Evolutionary conservation across 2,797 vertebrate genomes (phyloP), one percentile per base, ranked within the genome.

Genomic region (Anguilla pacifica): DNA sequence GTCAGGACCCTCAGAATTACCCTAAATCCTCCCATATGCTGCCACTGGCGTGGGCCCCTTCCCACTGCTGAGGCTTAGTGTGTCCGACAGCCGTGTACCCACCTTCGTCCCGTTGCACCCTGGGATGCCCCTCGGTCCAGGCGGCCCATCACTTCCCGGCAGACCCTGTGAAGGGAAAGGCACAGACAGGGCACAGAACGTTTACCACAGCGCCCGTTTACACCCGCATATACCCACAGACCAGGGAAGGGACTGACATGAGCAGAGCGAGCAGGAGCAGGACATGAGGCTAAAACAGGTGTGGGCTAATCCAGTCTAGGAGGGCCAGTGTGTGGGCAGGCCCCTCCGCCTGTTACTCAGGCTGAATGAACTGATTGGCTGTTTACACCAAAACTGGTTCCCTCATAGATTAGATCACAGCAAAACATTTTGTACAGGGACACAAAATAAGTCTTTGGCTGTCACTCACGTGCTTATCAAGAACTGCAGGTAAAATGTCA

Each of bases 51-150:
- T 28, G 17, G 19, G 6, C 17, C 59, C 59, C 22, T 64, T 64
- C 59, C 22, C 17, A 64, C 59, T 53, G 51, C 51, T 53, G 7
- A 53, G 43, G 43, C 13, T 64, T 6, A 25, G 61, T 25, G 61
- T 22, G 61, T 28, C 64, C 43, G 70, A 61, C 1, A 19, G 25
- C 17, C 31, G 28, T 5, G 89, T 88, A 92, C 92, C 88, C 89
- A 99, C 98, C 97, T 99, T 99, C 89, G 98, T 99, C 90, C 98
- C 98, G 28, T 99, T 99, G 94, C 98, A 99, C 61, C 98, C 98
- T 6, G 98, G 93, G 77, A 97, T 94, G 92, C 98, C 98, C 92
- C 95, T 96, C 22, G 97, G 96, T 88, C 98, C 98, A 28, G 97
- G 96, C 3, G 97, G 94, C 83, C 98, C 98, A 67, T 99, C 98